phyloP scores from a whole-genome alignment of 1,140 invertebrate genomes.

The Drosophila takahashii region DNA sequence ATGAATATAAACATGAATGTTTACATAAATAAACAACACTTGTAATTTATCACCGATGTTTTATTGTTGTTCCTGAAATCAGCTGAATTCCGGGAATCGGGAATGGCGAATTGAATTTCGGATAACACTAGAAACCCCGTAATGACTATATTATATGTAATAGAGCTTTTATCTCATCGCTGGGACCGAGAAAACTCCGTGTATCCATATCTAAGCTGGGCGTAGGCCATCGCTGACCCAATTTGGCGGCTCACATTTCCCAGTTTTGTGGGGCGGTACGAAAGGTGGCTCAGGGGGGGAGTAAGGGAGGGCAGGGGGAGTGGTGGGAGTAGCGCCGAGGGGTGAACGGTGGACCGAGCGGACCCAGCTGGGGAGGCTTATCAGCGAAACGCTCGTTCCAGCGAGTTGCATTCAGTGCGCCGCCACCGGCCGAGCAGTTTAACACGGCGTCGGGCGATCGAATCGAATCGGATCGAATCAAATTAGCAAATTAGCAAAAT shows the following conservation, averaged over 20 bases:
- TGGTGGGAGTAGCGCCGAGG: neutral
- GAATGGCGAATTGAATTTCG: neutral
- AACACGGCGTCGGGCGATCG: slow-evolving; percentile 7
- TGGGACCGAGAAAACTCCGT: too few species aligned
- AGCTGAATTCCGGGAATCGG: neutral
- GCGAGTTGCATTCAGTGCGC: slow-evolving; percentile 29
- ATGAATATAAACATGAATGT: slow-evolving; percentile 35
- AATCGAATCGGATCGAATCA: neutral
- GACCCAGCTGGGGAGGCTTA: slow-evolving; percentile 7
- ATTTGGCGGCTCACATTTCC: slow-evolving; percentile 13
- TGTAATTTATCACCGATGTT: slow-evolving; percentile 22
- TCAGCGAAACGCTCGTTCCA: slow-evolving; percentile 5
- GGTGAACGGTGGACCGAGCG: neutral
- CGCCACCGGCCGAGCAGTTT: slow-evolving; percentile 24
- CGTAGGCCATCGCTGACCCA: slow-evolving; percentile 30
- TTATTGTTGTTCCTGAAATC: neutral
- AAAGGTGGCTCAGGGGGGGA: slow-evolving; percentile 16
- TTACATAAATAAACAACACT: slow-evolving; percentile 17
- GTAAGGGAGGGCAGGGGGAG: neutral
- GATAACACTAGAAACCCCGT: too few species aligned
- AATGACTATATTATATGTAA: neutral
- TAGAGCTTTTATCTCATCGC: slow-evolving; percentile 2
- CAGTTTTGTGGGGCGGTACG: slow-evolving; percentile 22
- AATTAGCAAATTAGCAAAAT: neutral
- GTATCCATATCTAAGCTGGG: slow-evolving; percentile 6